Evolutionary conservation across 2,113 vertebrate species (phyloP).

Genomic region (Nothobranchius kuhntae): DNA sequence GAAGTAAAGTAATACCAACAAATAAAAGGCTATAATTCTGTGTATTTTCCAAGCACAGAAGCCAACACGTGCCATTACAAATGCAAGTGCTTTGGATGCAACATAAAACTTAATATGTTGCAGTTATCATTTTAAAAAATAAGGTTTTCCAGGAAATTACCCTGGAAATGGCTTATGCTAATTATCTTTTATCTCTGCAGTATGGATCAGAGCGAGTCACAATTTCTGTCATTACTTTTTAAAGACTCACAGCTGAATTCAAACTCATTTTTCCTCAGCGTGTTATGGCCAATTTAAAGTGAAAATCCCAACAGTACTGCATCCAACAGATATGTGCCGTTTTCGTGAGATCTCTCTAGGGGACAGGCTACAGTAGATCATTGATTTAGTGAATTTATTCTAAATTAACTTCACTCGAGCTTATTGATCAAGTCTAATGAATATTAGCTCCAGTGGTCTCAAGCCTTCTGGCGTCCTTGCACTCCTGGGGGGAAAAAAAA

Average conservation of each 20-base stretch:
- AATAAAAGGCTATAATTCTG: neutral
- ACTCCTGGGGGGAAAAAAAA: neutral
- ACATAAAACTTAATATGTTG: constrained; percentile 1
- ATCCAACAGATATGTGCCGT: neutral
- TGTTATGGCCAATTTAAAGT: constrained; percentile 3
- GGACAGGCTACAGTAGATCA: constrained; percentile 1
- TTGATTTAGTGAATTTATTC: constrained; percentile 28
- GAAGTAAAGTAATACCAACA: neutral
- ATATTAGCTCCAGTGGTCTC: constrained; percentile 10
- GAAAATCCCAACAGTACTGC: neutral
- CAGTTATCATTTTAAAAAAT: constrained; percentile 9
- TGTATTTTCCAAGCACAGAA: neutral
- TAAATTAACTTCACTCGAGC: constrained; percentile 12
- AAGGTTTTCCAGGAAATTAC: constrained; percentile 40
- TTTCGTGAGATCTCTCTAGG: constrained; percentile 7
- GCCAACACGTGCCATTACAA: neutral
- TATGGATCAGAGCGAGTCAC: neutral
- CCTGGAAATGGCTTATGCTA: constrained; percentile 17
- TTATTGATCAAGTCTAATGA: constrained; percentile 30
- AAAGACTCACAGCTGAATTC: constrained; percentile 15
- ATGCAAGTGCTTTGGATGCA: neutral
- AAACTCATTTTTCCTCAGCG: neutral
- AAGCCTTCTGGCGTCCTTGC: constrained; percentile 3
- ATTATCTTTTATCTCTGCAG: constrained; percentile 1
- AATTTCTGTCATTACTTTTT: constrained; percentile 10